Evolutionary conservation across 2,113 vertebrate species (phyloP).

Genomic region (Tapirus terrestris): DNA sequence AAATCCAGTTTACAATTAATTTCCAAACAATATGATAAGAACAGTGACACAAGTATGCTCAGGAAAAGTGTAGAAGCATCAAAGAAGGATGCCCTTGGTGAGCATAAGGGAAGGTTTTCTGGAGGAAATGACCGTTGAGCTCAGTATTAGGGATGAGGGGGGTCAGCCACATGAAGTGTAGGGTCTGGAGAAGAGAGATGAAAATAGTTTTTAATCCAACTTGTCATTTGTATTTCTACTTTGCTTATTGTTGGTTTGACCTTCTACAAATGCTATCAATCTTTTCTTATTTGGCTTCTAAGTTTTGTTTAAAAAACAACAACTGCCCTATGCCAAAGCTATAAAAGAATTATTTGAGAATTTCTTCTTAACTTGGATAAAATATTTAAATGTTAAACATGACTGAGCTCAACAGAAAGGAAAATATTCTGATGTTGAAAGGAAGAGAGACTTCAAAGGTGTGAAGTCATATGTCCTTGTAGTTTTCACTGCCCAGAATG

Average conservation of each 20-base stretch:
- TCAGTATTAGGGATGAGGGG: neutral
- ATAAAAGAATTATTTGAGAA: neutral
- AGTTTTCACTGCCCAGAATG: conserved; percentile 18
- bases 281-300: neutral
- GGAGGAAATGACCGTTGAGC: neutral
- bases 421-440: conserved; percentile 38
- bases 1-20: conserved; percentile 35
- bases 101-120: neutral
- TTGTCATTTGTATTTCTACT: conserved; percentile 48
- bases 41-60: neutral
- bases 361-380: conserved; percentile 14
- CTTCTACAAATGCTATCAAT: conserved; percentile 4
- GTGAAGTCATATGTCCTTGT: neutral
- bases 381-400: conserved; percentile 24
- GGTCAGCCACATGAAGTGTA: neutral
- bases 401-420: neutral
- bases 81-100: neutral
- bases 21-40: neutral
- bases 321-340: neutral
- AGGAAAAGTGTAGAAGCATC: neutral
- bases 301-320: neutral
- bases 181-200: neutral
- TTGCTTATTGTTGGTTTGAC: neutral
- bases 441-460: neutral
- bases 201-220: neutral